Conservation (phyloP, 2,797 vertebrate genomes). For the Chelon auratus region DNA sequence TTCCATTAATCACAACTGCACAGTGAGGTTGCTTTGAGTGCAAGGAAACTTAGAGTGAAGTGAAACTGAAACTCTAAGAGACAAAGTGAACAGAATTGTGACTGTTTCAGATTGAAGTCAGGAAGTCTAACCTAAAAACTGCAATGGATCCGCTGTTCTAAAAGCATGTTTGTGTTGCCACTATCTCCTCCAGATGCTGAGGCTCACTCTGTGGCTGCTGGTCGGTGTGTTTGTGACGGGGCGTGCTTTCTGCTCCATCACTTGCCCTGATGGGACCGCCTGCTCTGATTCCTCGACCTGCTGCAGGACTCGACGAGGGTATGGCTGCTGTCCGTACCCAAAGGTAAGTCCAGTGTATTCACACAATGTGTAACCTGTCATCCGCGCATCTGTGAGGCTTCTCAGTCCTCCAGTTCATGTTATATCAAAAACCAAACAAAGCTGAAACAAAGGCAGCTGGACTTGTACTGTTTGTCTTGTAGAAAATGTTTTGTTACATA, state of each 20-base stretch:
- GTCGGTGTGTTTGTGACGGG: slow-evolving; percentile 47
- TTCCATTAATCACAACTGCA: background rate
- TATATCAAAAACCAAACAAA: too few relatives aligned
- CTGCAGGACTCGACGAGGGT: slow-evolving; percentile 64
- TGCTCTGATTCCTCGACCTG: slow-evolving; percentile 72
- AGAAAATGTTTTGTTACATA: too few relatives aligned
- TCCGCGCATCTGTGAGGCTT: too few relatives aligned
- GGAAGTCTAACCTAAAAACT: too few relatives aligned
- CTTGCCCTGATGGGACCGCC: slow-evolving; percentile 67
- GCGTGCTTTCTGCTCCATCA: slow-evolving; percentile 53
- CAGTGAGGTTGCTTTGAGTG: background rate
- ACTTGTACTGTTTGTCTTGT: too few relatives aligned
- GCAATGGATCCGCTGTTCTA: background rate
- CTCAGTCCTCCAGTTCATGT: too few relatives aligned
- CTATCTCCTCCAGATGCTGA: slow-evolving; percentile 79
- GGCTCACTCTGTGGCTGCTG: slow-evolving; percentile 65
- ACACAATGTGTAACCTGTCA: background rate
- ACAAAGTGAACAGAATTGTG: background rate
- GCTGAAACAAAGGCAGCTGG: too few relatives aligned
- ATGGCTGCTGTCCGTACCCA: slow-evolving; percentile 77
- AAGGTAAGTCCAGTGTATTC: slow-evolving; percentile 55
- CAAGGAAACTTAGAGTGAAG: background rate
- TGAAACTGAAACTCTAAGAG: slow-evolving; percentile 17
- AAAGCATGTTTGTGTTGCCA: background rate
- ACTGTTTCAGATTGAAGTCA: background rate